phyloP scores from a whole-genome alignment of 2,113 vertebrate species.

The Solea senegalensis region DNA sequence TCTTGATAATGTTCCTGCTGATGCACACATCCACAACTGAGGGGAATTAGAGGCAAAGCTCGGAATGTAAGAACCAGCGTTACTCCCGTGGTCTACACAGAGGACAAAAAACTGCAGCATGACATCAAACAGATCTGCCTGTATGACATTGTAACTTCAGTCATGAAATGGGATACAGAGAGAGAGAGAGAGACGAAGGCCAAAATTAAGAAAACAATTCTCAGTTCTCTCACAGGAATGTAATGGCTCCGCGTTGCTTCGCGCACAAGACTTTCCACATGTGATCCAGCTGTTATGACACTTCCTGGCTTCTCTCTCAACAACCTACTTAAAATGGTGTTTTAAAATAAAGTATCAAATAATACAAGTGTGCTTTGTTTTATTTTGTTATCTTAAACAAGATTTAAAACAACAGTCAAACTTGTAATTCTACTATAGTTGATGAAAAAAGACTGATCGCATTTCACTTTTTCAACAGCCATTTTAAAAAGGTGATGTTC shows the following conservation, averaged over 20 bases:
- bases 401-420: too few species aligned
- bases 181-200: not conserved
- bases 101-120: not conserved
- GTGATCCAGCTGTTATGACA: not conserved
- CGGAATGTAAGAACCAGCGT: slow-evolving; percentile 13
- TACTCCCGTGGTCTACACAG: not conserved
- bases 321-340: not conserved
- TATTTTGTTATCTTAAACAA: too few species aligned
- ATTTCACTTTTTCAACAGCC: too few species aligned
- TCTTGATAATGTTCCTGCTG: slow-evolving; percentile 29
- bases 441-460: too few species aligned
- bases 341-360: not conserved
- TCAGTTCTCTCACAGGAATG: slow-evolving; percentile 1
- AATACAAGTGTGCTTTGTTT: too few species aligned
- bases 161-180: slow-evolving; percentile 3
- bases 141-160: slow-evolving; percentile 11
- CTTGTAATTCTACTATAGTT: too few species aligned
- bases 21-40: slow-evolving; percentile 42
- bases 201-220: slow-evolving; percentile 30
- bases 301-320: slow-evolving; percentile 10
- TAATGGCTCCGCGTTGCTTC: not conserved
- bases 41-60: slow-evolving; percentile 24
- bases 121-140: slow-evolving; percentile 24
- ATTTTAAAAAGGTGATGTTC: too few species aligned
- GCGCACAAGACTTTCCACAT: not conserved